phyloP scores from a whole-genome alignment of 1,140 invertebrate genomes.

The Ceratoteleas bidentatus region DNA sequence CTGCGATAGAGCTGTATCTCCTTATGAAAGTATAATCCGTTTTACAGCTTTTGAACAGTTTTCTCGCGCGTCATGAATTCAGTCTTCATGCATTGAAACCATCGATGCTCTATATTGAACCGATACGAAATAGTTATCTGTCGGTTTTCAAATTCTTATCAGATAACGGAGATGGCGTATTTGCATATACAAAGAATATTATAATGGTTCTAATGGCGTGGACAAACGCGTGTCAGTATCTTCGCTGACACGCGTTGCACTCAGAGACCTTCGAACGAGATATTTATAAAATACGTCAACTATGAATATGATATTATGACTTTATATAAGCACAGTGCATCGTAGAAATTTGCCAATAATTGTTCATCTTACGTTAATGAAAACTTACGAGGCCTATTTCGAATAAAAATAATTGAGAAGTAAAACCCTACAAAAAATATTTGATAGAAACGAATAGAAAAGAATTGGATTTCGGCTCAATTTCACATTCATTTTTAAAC shows the following conservation, averaged over 20 bases:
- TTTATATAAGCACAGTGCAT: constrained; percentile 14
- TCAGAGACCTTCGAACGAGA: constrained; percentile 36
- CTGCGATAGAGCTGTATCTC: no score
- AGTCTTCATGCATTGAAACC: no score
- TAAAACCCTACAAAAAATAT: no score
- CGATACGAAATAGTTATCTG: not conserved
- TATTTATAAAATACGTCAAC: constrained; percentile 45
- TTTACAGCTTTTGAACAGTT: no score
- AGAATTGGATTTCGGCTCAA: no score
- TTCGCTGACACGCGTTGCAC: constrained; percentile 6
- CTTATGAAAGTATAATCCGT: no score
- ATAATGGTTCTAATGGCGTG: constrained; percentile 8
- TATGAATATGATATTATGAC: constrained; percentile 5
- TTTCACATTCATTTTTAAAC: no score
- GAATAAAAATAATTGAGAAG: not conserved
- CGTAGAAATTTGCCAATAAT: constrained; percentile 42
- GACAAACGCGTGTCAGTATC: constrained; percentile 9
- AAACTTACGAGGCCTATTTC: not conserved
- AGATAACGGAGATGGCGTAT: not conserved
- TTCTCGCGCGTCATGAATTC: no score
- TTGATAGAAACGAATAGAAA: no score
- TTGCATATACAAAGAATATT: constrained; percentile 18
- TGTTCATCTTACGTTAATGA: constrained; percentile 30
- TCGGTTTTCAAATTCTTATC: constrained; percentile 3
- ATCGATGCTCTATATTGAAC: not conserved